Evolutionary conservation across 2,113 vertebrate genomes (phyloP).

Genomic region (Erythrocercus mccallii): DNA sequence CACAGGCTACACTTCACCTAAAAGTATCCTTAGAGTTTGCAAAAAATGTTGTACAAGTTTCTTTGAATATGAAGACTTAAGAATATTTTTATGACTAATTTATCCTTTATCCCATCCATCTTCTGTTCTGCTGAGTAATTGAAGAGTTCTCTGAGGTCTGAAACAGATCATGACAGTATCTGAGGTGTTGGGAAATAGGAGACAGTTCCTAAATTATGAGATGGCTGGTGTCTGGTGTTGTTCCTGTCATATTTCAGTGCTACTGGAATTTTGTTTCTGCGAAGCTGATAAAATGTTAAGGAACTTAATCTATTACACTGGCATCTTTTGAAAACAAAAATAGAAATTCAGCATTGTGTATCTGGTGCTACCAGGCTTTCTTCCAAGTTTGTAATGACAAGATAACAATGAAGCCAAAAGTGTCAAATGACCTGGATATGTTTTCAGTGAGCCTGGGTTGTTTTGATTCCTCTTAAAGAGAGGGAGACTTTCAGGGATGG

Average conservation of each 20-base stretch:
- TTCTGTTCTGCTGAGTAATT: background rate
- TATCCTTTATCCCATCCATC: background rate
- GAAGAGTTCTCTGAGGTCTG: background rate
- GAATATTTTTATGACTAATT: background rate
- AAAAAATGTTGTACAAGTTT: background rate
- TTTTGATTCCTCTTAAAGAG: background rate
- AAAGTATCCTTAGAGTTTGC: background rate
- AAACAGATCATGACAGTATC: background rate
- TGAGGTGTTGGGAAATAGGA: background rate
- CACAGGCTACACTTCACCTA: background rate
- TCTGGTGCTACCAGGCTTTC: background rate
- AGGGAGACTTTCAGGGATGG: background rate
- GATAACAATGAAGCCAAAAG: background rate
- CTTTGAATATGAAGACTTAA: background rate
- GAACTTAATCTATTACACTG: background rate
- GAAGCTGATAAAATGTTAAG: background rate
- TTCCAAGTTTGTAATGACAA: conserved; percentile 1
- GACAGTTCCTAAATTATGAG: background rate
- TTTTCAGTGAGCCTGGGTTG: background rate
- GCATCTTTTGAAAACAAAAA: conserved; percentile 25
- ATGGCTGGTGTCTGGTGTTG: background rate
- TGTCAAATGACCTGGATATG: background rate
- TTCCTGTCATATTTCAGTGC: background rate
- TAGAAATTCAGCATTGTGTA: background rate
- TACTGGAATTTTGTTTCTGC: background rate